Evolutionary conservation across 2,888 invertebrate genomes (phyloP).

Genomic region (Heterodera filipjevi): DNA sequence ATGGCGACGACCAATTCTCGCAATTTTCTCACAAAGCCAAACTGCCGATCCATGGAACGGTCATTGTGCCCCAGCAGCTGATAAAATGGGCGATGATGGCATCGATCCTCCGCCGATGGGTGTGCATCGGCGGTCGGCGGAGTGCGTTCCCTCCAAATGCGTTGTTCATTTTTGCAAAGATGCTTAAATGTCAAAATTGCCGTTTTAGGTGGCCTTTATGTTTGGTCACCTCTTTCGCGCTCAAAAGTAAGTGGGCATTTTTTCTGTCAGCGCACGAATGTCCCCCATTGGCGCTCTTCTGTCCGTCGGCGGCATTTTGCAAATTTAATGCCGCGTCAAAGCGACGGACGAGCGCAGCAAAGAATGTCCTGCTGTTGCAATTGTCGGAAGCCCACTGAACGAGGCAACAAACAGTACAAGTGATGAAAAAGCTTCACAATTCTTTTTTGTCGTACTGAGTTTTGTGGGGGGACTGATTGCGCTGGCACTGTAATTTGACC

Average conservation of each 20-base stretch:
- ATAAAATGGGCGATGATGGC: neutral
- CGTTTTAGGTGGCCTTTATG: no score
- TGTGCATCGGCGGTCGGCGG: neutral
- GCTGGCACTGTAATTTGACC: neutral
- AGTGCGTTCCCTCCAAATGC: neutral
- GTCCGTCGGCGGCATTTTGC: neutral
- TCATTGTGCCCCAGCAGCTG: neutral
- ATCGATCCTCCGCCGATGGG: neutral
- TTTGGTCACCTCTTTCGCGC: neutral
- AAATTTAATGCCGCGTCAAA: constrained; percentile 2
- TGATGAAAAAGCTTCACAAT: neutral
- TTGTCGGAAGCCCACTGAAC: neutral
- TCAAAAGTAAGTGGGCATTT: neutral
- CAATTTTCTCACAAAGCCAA: neutral
- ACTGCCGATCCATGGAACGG: neutral
- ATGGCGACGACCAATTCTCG: neutral
- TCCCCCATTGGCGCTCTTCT: neutral
- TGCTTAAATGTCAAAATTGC: neutral
- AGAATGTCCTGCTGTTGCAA: neutral
- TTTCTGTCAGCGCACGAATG: neutral
- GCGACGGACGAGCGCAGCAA: neutral
- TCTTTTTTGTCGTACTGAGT: no score
- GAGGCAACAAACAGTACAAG: neutral
- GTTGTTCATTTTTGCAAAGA: neutral
- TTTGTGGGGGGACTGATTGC: neutral